These are phyloP conservation scores for Picus viridis DNA, from an alignment of 2,797 vertebrate species.

Conservation along the genomic window DNA sequence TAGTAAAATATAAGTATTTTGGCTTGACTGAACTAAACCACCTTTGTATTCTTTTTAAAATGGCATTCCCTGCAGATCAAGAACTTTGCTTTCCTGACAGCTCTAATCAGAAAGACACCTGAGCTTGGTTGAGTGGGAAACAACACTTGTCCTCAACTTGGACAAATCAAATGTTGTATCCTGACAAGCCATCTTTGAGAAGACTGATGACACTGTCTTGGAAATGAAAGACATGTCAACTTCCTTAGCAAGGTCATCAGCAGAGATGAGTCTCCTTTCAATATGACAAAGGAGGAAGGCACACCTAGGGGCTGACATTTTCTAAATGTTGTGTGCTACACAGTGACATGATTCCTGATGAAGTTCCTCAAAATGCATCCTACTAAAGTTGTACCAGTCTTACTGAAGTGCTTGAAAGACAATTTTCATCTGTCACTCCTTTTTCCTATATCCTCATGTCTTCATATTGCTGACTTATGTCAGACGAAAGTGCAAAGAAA, in stretches of 20 bases:
- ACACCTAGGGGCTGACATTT: background rate
- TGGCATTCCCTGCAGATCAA: background rate
- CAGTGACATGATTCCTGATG: background rate
- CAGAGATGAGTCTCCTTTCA: background rate
- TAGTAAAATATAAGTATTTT: background rate
- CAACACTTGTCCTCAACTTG: background rate
- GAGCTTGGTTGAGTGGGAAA: background rate
- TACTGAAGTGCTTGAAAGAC: background rate
- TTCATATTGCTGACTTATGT: background rate
- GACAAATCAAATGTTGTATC: background rate
- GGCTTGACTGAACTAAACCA: background rate
- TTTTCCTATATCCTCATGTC: background rate
- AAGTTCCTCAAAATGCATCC: background rate
- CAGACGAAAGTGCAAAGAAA: background rate
- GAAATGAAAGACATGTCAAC: background rate
- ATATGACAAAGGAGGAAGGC: background rate
- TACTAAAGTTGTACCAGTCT: background rate
- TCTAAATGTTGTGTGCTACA: background rate
- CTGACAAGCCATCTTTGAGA: background rate
- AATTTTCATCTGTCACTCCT: background rate
- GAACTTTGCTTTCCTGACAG: background rate
- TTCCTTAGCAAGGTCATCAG: background rate
- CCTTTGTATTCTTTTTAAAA: background rate
- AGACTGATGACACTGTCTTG: background rate
- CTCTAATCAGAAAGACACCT: background rate